Evolutionary conservation across 2,113 vertebrate species (phyloP).

Genomic region (Ptilonorhynchus violaceus): DNA sequence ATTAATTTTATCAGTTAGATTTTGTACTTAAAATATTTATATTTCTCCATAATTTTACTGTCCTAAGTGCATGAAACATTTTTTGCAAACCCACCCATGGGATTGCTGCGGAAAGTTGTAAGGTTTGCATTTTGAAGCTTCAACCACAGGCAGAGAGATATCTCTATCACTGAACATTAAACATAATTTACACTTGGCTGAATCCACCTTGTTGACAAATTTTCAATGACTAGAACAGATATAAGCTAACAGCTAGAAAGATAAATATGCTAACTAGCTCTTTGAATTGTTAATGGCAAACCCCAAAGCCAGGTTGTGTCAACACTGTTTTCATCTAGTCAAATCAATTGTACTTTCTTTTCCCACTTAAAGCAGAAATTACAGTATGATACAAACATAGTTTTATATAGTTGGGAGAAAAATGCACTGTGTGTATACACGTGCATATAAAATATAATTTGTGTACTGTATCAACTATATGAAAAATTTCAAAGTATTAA

Average conservation of each 20-base stretch:
- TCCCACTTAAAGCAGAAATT: not conserved
- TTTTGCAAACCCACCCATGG: not conserved
- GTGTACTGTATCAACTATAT: not conserved
- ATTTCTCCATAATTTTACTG: not conserved
- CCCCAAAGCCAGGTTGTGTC: not conserved
- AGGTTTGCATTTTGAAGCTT: not conserved
- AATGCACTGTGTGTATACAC: not conserved
- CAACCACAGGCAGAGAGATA: not conserved
- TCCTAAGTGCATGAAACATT: not conserved
- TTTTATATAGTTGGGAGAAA: not conserved
- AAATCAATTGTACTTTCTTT: not conserved
- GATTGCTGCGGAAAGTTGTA: not conserved
- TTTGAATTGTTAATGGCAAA: not conserved
- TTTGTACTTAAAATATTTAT: not conserved
- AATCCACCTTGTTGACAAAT: constrained; percentile 23
- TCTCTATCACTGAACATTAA: not conserved
- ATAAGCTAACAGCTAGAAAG: not conserved
- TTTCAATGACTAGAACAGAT: not conserved
- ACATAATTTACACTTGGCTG: not conserved
- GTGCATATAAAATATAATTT: not conserved
- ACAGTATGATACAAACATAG: not conserved
- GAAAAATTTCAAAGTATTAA: not conserved
- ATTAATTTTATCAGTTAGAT: not conserved
- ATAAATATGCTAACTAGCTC: not conserved
- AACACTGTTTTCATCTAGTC: not conserved